Conservation (phyloP, 2,797 vertebrate species). For the Ceryle rudis region DNA sequence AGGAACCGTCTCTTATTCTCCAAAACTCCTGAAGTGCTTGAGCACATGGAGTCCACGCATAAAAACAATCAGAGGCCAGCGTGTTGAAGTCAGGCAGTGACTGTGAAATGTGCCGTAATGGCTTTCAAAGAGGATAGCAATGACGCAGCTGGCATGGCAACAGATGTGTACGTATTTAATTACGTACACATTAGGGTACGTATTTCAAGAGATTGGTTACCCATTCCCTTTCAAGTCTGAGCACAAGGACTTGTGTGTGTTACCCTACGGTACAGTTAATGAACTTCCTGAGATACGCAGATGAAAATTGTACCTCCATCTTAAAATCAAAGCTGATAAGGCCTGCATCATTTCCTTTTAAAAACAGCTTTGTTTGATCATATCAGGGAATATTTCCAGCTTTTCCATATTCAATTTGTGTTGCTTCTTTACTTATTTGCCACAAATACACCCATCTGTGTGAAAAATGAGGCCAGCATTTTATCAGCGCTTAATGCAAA, state of each 20-base stretch:
- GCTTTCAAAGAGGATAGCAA: not conserved
- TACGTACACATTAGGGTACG: not conserved
- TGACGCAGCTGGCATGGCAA: not conserved
- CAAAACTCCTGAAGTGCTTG: not conserved
- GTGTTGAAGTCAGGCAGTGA: not conserved
- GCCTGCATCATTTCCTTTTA: not conserved
- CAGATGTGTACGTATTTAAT: not conserved
- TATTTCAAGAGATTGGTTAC: not conserved
- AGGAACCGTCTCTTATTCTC: not conserved
- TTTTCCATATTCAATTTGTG: not conserved
- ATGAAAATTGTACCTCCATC: not conserved
- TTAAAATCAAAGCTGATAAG: not conserved
- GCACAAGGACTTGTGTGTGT: not conserved
- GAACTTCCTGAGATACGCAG: fast-evolving
- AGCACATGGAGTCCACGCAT: not conserved
- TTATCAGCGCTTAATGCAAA: not conserved
- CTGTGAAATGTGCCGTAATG: not conserved
- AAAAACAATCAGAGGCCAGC: not conserved
- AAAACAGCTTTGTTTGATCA: not conserved
- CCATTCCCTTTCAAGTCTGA: not conserved
- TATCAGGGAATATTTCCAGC: not conserved
- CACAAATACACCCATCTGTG: not conserved
- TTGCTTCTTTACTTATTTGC: conserved; percentile 17
- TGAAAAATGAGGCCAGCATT: not conserved
- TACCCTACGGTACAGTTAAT: not conserved